Conservation (phyloP, 1,140 invertebrate species). For the Anastatus disparis region DNA sequence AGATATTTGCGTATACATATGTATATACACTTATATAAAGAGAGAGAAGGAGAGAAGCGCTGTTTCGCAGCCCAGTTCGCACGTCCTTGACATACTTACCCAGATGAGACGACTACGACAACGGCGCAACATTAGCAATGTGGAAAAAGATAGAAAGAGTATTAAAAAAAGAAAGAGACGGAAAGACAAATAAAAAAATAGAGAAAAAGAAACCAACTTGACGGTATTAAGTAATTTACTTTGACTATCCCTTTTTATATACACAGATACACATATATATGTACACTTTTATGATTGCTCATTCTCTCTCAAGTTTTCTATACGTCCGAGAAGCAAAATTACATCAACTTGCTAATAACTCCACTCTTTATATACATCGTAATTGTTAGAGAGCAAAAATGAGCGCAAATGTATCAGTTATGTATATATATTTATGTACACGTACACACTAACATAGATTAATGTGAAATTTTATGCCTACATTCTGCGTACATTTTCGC, state of each 20-base stretch:
- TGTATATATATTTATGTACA: neutral
- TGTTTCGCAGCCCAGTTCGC: slow-evolving; percentile 63
- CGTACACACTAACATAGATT: neutral
- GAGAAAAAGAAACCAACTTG: slow-evolving; percentile 23
- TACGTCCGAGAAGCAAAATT: neutral
- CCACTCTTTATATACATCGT: neutral
- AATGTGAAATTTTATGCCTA: neutral
- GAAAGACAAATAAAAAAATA: slow-evolving; percentile 41
- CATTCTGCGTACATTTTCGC: too few species aligned
- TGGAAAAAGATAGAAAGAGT: neutral
- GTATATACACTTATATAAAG: too few species aligned
- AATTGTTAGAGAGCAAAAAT: neutral
- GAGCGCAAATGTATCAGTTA: neutral
- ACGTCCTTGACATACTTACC: slow-evolving; percentile 66
- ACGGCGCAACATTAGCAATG: neutral
- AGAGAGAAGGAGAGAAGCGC: too few species aligned
- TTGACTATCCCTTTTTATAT: too few species aligned
- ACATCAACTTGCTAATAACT: slow-evolving; percentile 19
- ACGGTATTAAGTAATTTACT: too few species aligned
- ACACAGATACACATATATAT: neutral
- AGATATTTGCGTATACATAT: too few species aligned
- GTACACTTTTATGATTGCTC: neutral
- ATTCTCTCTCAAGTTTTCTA: neutral
- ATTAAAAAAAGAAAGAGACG: neutral
- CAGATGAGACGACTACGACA: slow-evolving; percentile 47